Base-by-base conservation (phyloP, 2,888 invertebrate genomes). In the Tetanocera ferruginea region DNA sequence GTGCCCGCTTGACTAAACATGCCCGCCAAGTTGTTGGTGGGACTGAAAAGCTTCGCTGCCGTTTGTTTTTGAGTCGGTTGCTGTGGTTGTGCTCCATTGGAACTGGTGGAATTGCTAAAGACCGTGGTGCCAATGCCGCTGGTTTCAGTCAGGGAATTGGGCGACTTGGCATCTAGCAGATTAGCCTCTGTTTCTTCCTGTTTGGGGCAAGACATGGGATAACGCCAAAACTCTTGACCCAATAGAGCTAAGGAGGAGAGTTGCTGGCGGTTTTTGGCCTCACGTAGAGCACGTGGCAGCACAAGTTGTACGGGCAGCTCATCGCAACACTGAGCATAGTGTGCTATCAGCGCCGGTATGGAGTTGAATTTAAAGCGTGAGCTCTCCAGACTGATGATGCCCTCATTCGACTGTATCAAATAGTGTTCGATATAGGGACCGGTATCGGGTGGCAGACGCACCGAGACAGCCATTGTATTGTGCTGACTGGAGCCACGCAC, bases 381-480 rank as follows among this genome's bases (percentile, higher is more conserved):
- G 78, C 97, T 97, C 90, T 98, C 98, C 83, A 98, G 92, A 74
- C 96, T 95, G 81, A 98, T 92, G 84, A 95, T 93, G 74, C 95
- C 94, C 60, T 92, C 93, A 70, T 94, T 92, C 19, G 96, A 95
- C 90, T 97, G 97, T 83, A 98, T 96, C 85, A 98, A 93, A 91
- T 98, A 98, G 90, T 98, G 98, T 88, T 98, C 98, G 86, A 98
- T 97, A 90, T 97, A 97, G 9, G 96, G 96, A 2, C 96, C 96
- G 86, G 95, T 96, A 85, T 95, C 95, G 25, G 94, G 93, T 0
- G 97, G 96, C 80, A 97, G 91, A 14, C 97, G 94, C 67, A 98
- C 97, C 69, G 97, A 97, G 82, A 98, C 93, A 57, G 98, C 98
- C 97, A 98, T 97, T 75, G 98, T 97, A 85, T 96, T 95, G 60